Evolutionary conservation across 92 coral and sea anemone species (phyloP).

Genomic region (Actinernus sp.): DNA sequence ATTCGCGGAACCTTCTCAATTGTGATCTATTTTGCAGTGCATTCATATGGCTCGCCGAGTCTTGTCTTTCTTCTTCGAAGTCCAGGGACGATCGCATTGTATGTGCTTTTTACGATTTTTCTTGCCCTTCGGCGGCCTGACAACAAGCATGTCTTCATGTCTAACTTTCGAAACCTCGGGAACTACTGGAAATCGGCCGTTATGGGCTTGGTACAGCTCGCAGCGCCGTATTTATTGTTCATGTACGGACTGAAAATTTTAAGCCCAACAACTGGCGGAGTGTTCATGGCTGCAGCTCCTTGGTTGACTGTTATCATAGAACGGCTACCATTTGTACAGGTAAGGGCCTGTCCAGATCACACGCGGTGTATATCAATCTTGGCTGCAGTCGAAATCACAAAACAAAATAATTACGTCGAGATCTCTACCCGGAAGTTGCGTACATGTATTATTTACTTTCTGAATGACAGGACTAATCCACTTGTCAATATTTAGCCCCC

Average conservation of each 20-base stretch:
- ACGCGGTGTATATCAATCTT: too few relatives aligned
- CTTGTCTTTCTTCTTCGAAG: constrained; percentile 92
- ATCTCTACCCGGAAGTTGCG: too few relatives aligned
- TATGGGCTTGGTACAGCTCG: constrained; percentile 90
- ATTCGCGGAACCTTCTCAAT: constrained; percentile 93
- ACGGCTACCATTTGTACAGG: constrained; percentile 74
- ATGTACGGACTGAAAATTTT: constrained; percentile 83
- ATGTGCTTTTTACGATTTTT: constrained; percentile 48
- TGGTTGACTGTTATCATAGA: constrained; percentile 85
- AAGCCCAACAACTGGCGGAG: constrained; percentile 90
- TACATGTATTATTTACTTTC: too few relatives aligned
- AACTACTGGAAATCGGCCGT: constrained; percentile 86
- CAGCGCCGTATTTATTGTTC: constrained; percentile 92
- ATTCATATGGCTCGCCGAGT: constrained; percentile 74
- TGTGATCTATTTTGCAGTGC: constrained; percentile 78
- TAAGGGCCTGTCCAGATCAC: too few relatives aligned
- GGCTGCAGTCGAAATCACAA: too few relatives aligned
- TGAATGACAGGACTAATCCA: too few relatives aligned
- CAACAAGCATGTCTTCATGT: constrained; percentile 45
- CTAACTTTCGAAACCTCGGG: constrained; percentile 50
- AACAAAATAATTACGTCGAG: too few relatives aligned
- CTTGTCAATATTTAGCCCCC: too few relatives aligned
- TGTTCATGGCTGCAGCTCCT: constrained; percentile 93
- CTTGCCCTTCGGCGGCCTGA: constrained; percentile 62
- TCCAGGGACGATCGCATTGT: constrained; percentile 87